Base-by-base conservation (phyloP, 2,113 vertebrate species). In the Trichechus manatus region DNA sequence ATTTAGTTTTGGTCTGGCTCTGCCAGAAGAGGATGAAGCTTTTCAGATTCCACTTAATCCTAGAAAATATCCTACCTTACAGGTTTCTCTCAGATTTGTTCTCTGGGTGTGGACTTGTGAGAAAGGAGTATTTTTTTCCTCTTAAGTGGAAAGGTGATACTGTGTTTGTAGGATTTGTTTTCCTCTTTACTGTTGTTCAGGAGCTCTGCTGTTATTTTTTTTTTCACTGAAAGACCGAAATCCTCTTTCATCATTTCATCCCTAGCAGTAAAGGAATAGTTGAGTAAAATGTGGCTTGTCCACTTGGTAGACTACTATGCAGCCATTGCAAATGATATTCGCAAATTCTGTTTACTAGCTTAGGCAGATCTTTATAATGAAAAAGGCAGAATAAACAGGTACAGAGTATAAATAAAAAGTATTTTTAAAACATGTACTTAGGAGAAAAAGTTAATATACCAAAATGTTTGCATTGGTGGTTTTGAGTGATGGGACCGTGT, bases 11-110 rank as follows among this genome's bases (percentile, higher is more conserved):
- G 29, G 6, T 77, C 78, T 53, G 33, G 33, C 63, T 93, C 22
- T 95, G 27, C 77, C 53, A 85, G 68, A 56, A 95, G 31, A 80
- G 77, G 13, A 59, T 44, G 25, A 17, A 27, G 81, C 80, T 89
- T 79, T 93, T 87, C 91, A 81, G 39, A 80, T 70, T 53, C 20
- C 64, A 29, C 83, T 91, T 93, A 95, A 83, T 88, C 89, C 82
- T 36, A 10, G 39, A 50, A 59, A 94, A 20, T 27, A 27, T 25
- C 50, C 53, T 33, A 75, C 33, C 14, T 84, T 63, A 25, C 13
- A 9, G 20, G 3, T 27, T 70, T 91, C 19, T 94, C 7, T 87
- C 59, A 56, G 19, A 50, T 75, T 17, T 91, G 25, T 83, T 56
- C 17, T 88, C n/a, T 74, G 63, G 81, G 29, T 92, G 79, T 83